Conservation (phyloP, 1,140 invertebrate genomes). For the Papilio polytes region DNA sequence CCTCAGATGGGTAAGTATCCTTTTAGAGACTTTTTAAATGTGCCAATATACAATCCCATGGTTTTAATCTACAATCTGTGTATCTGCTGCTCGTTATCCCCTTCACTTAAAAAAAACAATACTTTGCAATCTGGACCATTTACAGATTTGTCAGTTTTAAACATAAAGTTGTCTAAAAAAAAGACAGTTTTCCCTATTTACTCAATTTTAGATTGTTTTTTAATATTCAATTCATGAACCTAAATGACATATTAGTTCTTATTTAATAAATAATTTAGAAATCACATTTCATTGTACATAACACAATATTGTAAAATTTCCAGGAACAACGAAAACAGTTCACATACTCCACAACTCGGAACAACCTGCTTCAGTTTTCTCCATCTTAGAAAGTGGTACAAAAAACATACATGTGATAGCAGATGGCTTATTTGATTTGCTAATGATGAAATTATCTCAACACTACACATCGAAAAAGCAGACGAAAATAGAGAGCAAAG, state of each 20-base stretch:
- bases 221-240: too few species aligned
- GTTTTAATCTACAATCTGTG: too few species aligned
- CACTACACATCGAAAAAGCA: slow-evolving; percentile 96
- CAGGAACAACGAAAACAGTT: slow-evolving; percentile 89
- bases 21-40: slow-evolving; percentile 22
- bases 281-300: neutral
- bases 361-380: slow-evolving; percentile 96
- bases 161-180: too few species aligned
- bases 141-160: too few species aligned
- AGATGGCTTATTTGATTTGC: slow-evolving; percentile 94
- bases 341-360: slow-evolving; percentile 98
- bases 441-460: slow-evolving; percentile 94
- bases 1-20: slow-evolving; percentile 86
- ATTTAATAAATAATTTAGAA: too few species aligned
- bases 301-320: slow-evolving; percentile 38
- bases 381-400: slow-evolving; percentile 94
- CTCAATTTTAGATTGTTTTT: too few species aligned
- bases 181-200: too few species aligned
- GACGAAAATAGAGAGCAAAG: slow-evolving; percentile 95
- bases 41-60: too few species aligned
- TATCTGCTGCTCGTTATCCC: too few species aligned
- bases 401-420: slow-evolving; percentile 94
- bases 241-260: too few species aligned
- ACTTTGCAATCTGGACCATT: too few species aligned
- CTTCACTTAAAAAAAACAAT: too few species aligned